Conservation (phyloP, 1,140 invertebrate genomes). For the Matsumurasca onukii region DNA sequence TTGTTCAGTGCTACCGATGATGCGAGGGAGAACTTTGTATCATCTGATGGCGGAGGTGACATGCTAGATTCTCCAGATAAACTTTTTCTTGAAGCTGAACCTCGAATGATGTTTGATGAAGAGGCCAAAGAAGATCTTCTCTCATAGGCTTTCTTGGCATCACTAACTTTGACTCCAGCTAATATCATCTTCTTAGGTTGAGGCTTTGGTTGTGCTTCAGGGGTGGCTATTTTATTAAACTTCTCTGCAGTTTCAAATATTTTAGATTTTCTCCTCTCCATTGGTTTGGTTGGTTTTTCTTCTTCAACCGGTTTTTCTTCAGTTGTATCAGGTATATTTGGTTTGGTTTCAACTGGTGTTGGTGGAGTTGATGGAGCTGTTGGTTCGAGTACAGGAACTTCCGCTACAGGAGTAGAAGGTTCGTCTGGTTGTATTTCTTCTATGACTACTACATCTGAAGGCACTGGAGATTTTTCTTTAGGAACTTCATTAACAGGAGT, state of each 20-base stretch:
- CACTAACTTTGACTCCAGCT: conserved; percentile 77
- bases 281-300: conserved; percentile 46
- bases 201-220: conserved; percentile 45
- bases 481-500: conserved; percentile 25
- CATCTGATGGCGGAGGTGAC: conserved; percentile 21
- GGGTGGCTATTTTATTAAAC: conserved; percentile 60
- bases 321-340: neutral
- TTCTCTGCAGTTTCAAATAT: conserved; percentile 72
- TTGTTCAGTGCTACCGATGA: conserved; percentile 43
- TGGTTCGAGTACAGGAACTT: neutral
- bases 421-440: conserved; percentile 29
- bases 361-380: neutral
- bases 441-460: neutral
- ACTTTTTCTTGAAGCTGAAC: conserved; percentile 29
- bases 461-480: conserved; percentile 12
- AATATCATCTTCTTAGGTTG: conserved; percentile 80
- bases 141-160: conserved; percentile 83
- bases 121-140: conserved; percentile 60
- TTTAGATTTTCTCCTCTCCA: conserved; percentile 60
- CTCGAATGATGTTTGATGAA: conserved; percentile 12
- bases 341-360: conserved; percentile 34
- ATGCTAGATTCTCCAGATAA: conserved; percentile 29
- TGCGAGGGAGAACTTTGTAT: conserved; percentile 40
- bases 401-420: conserved; percentile 43
- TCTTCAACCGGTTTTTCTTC: conserved; percentile 45